Evolutionary conservation across 1,140 invertebrate species (phyloP).

Genomic region (Heterodera schachtii): DNA sequence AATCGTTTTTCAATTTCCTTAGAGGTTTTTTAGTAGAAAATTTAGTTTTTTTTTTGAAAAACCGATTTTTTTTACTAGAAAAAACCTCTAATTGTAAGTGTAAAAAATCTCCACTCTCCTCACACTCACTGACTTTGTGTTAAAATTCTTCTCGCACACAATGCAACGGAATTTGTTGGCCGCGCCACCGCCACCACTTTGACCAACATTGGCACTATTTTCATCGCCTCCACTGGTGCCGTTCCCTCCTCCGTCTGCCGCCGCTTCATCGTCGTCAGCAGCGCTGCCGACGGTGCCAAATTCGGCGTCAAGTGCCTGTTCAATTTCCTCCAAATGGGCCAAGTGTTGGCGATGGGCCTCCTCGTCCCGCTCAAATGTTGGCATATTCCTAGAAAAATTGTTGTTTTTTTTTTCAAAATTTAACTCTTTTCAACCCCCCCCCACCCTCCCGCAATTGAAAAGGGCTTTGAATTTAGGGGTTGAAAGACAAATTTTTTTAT

Average conservation of each 20-base stretch:
- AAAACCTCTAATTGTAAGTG: too few relatives aligned
- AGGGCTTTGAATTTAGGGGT: too few relatives aligned
- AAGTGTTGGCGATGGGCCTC: constrained; percentile 36
- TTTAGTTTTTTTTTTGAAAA: too few relatives aligned
- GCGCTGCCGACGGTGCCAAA: constrained; percentile 40
- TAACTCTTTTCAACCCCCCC: too few relatives aligned
- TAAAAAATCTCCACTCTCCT: too few relatives aligned
- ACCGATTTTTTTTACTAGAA: too few relatives aligned
- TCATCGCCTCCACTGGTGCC: neutral
- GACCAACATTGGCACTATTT: too few relatives aligned
- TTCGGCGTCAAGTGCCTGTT: constrained; percentile 46
- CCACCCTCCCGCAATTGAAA: too few relatives aligned
- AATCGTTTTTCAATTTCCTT: too few relatives aligned
- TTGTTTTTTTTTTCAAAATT: too few relatives aligned
- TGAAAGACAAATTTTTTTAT: too few relatives aligned
- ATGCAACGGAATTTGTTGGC: constrained; percentile 37
- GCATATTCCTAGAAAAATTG: constrained; percentile 35
- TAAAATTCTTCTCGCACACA: constrained; percentile 54
- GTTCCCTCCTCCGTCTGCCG: neutral
- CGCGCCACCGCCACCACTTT: neutral
- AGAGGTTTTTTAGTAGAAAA: too few relatives aligned
- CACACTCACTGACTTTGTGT: constrained; percentile 26
- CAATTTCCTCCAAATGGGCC: constrained; percentile 47
- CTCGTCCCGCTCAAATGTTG: constrained; percentile 33
- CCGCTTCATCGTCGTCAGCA: neutral